A percentile compares a stretch with the other conserved stretches of the same genome.
phyloP scores from a whole-genome alignment of 2,888 invertebrate genomes.

The Melinopterus prodromus region DNA sequence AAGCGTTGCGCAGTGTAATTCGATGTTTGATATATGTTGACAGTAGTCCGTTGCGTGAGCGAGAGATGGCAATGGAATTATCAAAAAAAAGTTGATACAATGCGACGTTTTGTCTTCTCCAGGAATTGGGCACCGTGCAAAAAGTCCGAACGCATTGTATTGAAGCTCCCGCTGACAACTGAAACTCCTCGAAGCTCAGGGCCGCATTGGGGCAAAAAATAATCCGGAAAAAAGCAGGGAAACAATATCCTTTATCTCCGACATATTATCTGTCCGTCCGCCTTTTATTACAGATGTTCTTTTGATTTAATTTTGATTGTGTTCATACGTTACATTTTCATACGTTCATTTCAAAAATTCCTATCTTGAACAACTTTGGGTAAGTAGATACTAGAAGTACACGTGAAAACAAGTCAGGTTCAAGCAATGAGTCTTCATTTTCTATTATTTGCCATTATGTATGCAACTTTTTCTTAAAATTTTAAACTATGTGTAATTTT shows the following conservation, averaged over 20 bases:
- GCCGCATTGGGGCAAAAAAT: neutral
- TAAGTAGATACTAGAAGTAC: too few species aligned
- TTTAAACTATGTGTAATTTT: too few species aligned
- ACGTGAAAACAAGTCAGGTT: too few species aligned
- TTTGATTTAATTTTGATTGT: too few species aligned
- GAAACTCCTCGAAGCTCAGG: neutral
- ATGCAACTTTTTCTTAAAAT: too few species aligned
- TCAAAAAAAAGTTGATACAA: neutral
- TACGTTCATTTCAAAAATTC: too few species aligned
- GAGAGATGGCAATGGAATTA: neutral
- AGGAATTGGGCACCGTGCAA: neutral
- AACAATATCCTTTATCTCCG: neutral
- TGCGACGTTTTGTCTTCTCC: neutral
- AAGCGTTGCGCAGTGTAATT: neutral
- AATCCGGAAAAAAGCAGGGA: neutral
- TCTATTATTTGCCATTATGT: too few species aligned
- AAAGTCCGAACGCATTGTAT: neutral
- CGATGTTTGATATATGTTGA: neutral
- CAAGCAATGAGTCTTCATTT: too few species aligned
- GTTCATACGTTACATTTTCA: too few species aligned
- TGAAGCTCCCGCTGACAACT: neutral
- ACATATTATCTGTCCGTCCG: too few species aligned
- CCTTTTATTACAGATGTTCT: too few species aligned
- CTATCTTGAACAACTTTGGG: too few species aligned
- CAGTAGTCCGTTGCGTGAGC: neutral